Percentiles rank a stretch among this genome's conserved stretches.
Evolutionary conservation across 2,888 invertebrate genomes (phyloP).

Genomic region (Hypselothyrea guttata): DNA sequence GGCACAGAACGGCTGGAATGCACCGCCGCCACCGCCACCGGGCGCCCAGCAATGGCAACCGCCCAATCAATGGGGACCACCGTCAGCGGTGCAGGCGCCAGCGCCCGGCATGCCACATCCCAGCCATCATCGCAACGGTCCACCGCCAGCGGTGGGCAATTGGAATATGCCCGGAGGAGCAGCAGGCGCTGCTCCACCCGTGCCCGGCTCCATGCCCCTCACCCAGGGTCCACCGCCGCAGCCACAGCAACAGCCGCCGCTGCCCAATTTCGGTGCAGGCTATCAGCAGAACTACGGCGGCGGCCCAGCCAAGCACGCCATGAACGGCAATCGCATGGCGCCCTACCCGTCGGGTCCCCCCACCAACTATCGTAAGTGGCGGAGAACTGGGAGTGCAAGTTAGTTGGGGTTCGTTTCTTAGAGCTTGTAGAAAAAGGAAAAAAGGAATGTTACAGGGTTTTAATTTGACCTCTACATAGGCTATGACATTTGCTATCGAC

Average conservation of each 20-base stretch:
- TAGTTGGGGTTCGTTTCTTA: no score
- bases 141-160: slow-evolving; percentile 60
- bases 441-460: no score
- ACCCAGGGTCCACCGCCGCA: slow-evolving; percentile 58
- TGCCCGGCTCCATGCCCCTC: slow-evolving; percentile 56
- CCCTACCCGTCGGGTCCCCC: slow-evolving; percentile 82
- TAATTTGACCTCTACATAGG: no score
- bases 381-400: no score
- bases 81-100: slow-evolving; percentile 61
- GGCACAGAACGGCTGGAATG: slow-evolving; percentile 76
- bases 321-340: slow-evolving; percentile 88
- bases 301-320: slow-evolving; percentile 89
- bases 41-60: slow-evolving; percentile 70
- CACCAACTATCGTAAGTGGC: slow-evolving; percentile 64
- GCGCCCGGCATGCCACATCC: slow-evolving; percentile 51
- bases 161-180: slow-evolving; percentile 64
- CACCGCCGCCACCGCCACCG: slow-evolving; percentile 72
- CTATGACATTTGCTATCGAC: no score
- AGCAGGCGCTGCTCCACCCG: slow-evolving; percentile 49
- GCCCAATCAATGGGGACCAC: slow-evolving; percentile 71
- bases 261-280: slow-evolving; percentile 84
- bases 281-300: slow-evolving; percentile 93
- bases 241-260: slow-evolving; percentile 45
- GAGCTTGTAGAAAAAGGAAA: no score
- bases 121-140: slow-evolving; percentile 56